Base-by-base conservation (phyloP, 2,797 vertebrate species). In the Streptopelia turtur region DNA sequence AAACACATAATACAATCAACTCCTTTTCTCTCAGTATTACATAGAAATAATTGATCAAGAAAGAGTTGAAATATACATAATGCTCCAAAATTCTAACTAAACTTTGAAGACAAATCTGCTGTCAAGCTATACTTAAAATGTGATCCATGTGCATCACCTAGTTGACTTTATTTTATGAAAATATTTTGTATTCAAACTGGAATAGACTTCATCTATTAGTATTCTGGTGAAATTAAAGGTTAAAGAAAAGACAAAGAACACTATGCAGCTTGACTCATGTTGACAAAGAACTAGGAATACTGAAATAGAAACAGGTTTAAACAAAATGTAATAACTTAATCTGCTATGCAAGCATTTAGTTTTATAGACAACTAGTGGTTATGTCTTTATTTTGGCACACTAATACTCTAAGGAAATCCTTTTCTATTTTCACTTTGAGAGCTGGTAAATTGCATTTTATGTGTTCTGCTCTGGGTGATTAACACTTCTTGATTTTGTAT, bases 1-100 rank as follows among this genome's bases (percentile, higher is more conserved):
- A 80, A 94, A 94, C 35, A 79, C 7, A 7, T 71, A 95, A 93
- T 89, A 92, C 83, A 94, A 89, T 95, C 93, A 84, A 39, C 33
- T 87, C 55, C 18, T 86, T 80, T 89, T 82, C 56, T 82, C 52
- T 74, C 74, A 63, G 52, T 81, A 81, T 93, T 90, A 91, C 66
- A 87, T 11, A 84, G 23, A 41, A 86, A 59, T 53, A 79, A 84
- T 23, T 70, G 35, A 76, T 92, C 10, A 59, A 87, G 35, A 82
- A 75, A 74, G 52, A 90, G 31, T 4, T 83, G 78, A 92, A 94
- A 85, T 64, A 89, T 1, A 94, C 13, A 61, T 25, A 87, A 75
- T 43, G 39, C 33, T 92, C 60, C 37, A 90, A 74, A 85, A 70
- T 65, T 71, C 83, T 82, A 87, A 80, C 52, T 86, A 76, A 72